Percentiles rank a stretch among this genome's conserved stretches.
Conservation (phyloP, 2,797 vertebrate species). For the Anabas testudineus region DNA sequence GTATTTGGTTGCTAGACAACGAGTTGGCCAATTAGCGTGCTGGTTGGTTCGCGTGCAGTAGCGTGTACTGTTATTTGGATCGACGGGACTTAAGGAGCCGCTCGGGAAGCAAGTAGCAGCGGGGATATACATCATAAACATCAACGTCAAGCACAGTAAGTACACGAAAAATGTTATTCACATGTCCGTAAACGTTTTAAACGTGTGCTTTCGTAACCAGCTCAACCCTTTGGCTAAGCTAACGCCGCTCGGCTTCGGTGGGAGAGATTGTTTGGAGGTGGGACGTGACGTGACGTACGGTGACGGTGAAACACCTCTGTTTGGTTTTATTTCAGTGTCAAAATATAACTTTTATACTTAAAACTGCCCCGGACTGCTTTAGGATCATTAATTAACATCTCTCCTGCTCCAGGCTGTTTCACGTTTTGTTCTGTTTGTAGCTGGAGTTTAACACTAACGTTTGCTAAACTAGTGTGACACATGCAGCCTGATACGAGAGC, state of each 20-base stretch:
- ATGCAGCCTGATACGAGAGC: no score
- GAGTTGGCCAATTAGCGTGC: slow-evolving; percentile 64
- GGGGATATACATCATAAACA: not conserved
- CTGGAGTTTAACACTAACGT: no score
- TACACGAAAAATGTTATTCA: fast-evolving
- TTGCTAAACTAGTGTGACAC: no score
- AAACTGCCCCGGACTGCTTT: not conserved
- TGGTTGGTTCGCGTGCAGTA: slow-evolving; percentile 41
- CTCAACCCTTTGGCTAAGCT: not conserved
- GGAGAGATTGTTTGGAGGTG: not conserved
- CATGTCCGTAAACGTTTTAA: not conserved
- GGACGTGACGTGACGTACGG: not conserved
- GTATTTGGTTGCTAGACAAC: slow-evolving; percentile 81
- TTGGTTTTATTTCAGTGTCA: not conserved
- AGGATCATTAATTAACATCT: not conserved
- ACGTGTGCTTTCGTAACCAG: no score
- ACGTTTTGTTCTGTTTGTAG: no score
- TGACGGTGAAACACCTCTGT: not conserved
- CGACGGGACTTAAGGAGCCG: slow-evolving; percentile 7
- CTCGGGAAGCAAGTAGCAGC: not conserved
- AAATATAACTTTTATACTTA: not conserved
- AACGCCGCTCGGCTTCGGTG: slow-evolving; percentile 4
- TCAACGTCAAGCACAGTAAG: slow-evolving; percentile 20
- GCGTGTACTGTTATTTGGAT: slow-evolving; percentile 2
- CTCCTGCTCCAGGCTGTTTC: no score